Conservation (phyloP, 2,888 invertebrate genomes). For the Drosophila borealis region DNA sequence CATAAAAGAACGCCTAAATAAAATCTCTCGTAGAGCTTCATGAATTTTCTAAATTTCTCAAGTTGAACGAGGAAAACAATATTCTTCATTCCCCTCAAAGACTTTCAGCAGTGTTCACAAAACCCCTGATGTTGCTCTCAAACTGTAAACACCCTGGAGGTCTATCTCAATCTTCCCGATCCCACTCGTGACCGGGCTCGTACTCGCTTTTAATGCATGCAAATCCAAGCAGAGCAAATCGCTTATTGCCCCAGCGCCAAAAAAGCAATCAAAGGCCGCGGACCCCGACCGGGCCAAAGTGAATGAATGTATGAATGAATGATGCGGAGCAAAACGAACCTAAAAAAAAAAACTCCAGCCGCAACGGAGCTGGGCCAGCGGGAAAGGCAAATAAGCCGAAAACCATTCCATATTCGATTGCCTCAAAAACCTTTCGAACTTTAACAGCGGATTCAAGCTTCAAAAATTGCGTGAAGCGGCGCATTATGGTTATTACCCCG, state of each 20-base stretch:
- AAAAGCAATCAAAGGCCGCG: conserved; percentile 62
- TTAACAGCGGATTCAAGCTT: conserved; percentile 51
- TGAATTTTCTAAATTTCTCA: too few species aligned
- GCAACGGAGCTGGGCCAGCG: conserved; percentile 27
- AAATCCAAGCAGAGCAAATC: conserved; percentile 55
- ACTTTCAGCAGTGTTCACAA: neutral
- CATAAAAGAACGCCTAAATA: too few species aligned
- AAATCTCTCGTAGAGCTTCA: too few species aligned
- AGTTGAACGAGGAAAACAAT: too few species aligned
- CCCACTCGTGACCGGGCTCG: conserved; percentile 6
- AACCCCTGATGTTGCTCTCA: neutral
- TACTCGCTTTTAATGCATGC: conserved; percentile 45
- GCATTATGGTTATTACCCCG: conserved; percentile 65
- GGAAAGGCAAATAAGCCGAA: conserved; percentile 53
- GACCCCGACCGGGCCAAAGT: conserved; percentile 54
- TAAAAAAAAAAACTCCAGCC: conserved; percentile 6
- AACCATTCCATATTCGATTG: conserved; percentile 60
- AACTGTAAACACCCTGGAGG: conserved; percentile 6
- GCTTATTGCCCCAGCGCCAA: conserved; percentile 58
- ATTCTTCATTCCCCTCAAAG: neutral
- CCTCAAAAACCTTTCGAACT: conserved; percentile 67
- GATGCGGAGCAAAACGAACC: conserved; percentile 60
- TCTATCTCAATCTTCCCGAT: neutral
- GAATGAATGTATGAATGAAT: conserved; percentile 44
- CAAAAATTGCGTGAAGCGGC: conserved; percentile 70